phyloP scores from a whole-genome alignment of 2,888 invertebrate genomes.

The Andrena bucephala region DNA sequence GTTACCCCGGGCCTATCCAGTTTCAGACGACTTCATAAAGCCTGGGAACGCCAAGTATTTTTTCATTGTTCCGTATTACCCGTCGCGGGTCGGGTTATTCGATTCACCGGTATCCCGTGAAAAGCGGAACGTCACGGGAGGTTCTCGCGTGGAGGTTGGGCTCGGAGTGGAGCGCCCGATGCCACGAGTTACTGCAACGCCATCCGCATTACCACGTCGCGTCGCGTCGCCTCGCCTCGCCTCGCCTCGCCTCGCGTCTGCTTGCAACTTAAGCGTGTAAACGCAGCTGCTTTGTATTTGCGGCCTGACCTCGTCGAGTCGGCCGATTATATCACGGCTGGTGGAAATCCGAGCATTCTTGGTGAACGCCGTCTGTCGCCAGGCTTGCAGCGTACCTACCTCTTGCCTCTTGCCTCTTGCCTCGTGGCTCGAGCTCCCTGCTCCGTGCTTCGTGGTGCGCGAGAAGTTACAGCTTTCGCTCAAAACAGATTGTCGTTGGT shows the following conservation, averaged over 20 bases:
- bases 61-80: conserved; percentile 36
- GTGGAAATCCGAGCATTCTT: conserved; percentile 68
- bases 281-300: conserved; percentile 73
- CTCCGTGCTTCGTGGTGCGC: conserved; percentile 27
- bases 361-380: conserved; percentile 70
- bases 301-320: conserved; percentile 48
- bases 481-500: conserved; percentile 48
- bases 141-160: too few species aligned
- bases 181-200: conserved; percentile 26
- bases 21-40: conserved; percentile 19
- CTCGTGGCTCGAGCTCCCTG: too few species aligned
- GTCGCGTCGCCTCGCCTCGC: conserved; percentile 20
- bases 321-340: conserved; percentile 66
- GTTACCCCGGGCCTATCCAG: not conserved
- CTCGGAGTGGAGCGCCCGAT: not conserved
- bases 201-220: conserved; percentile 49
- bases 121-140: not conserved
- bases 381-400: conserved; percentile 11
- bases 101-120: not conserved
- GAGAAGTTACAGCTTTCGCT: conserved; percentile 40
- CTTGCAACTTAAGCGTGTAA: conserved; percentile 64
- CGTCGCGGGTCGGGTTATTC: not conserved
- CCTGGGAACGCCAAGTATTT: conserved; percentile 34
- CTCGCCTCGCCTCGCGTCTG: conserved; percentile 13
- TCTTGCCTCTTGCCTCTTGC: too few species aligned